Base-by-base conservation (phyloP, 1,140 invertebrate species). In the Drosophila ercepeae region DNA sequence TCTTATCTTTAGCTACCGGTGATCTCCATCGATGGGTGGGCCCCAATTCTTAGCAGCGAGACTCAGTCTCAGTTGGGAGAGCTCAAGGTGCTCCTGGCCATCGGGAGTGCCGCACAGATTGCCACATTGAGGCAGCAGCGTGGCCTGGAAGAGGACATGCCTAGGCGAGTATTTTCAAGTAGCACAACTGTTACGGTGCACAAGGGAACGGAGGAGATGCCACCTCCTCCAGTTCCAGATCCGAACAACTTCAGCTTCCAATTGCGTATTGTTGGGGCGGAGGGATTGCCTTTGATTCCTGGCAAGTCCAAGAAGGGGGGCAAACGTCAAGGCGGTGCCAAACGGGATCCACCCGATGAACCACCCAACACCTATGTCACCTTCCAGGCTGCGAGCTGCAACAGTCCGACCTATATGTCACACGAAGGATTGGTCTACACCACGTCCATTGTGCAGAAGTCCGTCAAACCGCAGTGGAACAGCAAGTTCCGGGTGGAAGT, bases 61-160 rank as follows among this genome's bases (percentile, higher is more conserved):
- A 91, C 91, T 21, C 90, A 91, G 25, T 61, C 89, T 19, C 67
- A 90, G 11, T 74, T 92, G 52, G 94, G 94, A 3, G 91, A 94
- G 74, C 78, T 93, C 3, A 92, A 93, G 54, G 92, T 93, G 25
- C 57, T 94, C 1, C 86, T 94, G 13, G 94, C 94, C 23, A 91
- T 94, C 36, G 94, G 94, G 14, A 94, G 93, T 3, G 93, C 93
- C 27, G 90, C 93, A 42, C 94, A 94, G 89, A 93, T 94, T 36
- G 90, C 92, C 4, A 91, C 93, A 48, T 72, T 94, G 50, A 93
- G 94, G 90, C 89, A 89, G 67, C 91, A 92, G 21, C 92, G 93
- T 52, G 92, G 92, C 27, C 92, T 84, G 4, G 84, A 89, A 13
- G 8, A 19, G 48, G 76, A 84, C 16, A 79, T 71, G 44, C 75